Evolutionary conservation across 2,797 vertebrate genomes (phyloP).

Genomic region (Acipenser ruthenus): DNA sequence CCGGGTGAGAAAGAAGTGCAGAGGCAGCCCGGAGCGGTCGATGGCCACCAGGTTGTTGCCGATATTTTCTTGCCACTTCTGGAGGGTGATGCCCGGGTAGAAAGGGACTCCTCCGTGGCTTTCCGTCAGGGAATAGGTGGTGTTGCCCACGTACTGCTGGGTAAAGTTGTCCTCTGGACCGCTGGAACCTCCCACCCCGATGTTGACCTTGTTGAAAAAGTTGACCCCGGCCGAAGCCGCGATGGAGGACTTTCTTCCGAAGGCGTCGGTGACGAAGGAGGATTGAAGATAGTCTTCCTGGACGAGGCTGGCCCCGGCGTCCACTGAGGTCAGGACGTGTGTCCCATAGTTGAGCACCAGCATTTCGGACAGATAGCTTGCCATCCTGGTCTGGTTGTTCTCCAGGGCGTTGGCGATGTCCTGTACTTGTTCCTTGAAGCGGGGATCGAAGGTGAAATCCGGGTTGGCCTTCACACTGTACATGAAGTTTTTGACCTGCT

Average conservation of each 20-base stretch:
- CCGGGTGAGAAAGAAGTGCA: conserved; percentile 64
- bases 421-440: conserved; percentile 61
- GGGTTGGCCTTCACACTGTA: conserved; percentile 70
- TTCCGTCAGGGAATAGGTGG: conserved; percentile 64
- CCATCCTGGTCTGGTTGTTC: conserved; percentile 76
- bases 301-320: conserved; percentile 69
- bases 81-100: conserved; percentile 80
- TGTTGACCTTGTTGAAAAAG: conserved; percentile 62
- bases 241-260: conserved; percentile 34
- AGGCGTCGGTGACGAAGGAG: conserved; percentile 56
- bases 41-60: conserved; percentile 77
- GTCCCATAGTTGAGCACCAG: conserved; percentile 81
- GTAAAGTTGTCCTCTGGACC: conserved; percentile 30
- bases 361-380: conserved; percentile 69
- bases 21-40: conserved; percentile 69
- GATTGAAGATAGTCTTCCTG: conserved; percentile 75
- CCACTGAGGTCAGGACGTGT: conserved; percentile 70
- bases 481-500: conserved; percentile 67
- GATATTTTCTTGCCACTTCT: conserved; percentile 77
- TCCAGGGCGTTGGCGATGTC: conserved; percentile 69
- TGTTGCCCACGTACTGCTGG: conserved; percentile 64
- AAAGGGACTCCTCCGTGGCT: conserved; percentile 70
- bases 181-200: conserved; percentile 33
- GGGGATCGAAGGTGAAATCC: conserved; percentile 54
- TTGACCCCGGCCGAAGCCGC: conserved; percentile 50